Evolutionary conservation across 1,140 invertebrate genomes (phyloP).

Genomic region (Maniola jurtina): DNA sequence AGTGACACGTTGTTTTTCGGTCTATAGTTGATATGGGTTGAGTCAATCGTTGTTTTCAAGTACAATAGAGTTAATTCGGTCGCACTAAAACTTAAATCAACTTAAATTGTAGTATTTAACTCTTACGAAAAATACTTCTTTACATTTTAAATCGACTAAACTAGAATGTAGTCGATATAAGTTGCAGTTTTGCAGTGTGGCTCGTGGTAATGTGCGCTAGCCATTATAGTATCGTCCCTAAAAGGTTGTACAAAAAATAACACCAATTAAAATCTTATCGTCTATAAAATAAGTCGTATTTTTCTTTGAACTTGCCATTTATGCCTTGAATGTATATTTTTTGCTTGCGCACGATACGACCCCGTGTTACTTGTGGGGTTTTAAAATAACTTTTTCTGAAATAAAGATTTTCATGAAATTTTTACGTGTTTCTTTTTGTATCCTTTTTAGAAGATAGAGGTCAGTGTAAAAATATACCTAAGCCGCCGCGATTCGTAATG

Average conservation of each 20-base stretch:
- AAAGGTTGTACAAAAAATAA: conserved; percentile 25
- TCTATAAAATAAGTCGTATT: conserved; percentile 10
- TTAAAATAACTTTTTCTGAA: background rate
- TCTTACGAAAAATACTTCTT: too few relatives aligned
- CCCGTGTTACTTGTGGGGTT: conserved; percentile 76
- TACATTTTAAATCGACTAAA: too few relatives aligned
- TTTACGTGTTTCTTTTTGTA: background rate
- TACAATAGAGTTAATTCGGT: too few relatives aligned
- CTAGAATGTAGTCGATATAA: too few relatives aligned
- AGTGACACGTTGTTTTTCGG: too few relatives aligned
- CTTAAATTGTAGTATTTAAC: too few relatives aligned
- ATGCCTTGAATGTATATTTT: conserved; percentile 12
- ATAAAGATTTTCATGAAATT: background rate
- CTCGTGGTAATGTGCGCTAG: background rate
- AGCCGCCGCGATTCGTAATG: too few relatives aligned
- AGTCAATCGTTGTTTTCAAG: too few relatives aligned
- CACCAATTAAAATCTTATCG: conserved; percentile 16
- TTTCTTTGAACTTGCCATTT: conserved; percentile 12
- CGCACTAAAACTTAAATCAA: too few relatives aligned
- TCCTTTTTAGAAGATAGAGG: background rate
- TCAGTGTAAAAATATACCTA: too few relatives aligned
- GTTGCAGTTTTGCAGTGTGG: background rate
- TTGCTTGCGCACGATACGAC: conserved; percentile 74
- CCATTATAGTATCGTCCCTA: background rate
- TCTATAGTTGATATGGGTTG: too few relatives aligned